These are phyloP conservation scores for Argyrosomus japonicus DNA, from an alignment of 2,113 vertebrate species.

Conservation along the genomic window DNA sequence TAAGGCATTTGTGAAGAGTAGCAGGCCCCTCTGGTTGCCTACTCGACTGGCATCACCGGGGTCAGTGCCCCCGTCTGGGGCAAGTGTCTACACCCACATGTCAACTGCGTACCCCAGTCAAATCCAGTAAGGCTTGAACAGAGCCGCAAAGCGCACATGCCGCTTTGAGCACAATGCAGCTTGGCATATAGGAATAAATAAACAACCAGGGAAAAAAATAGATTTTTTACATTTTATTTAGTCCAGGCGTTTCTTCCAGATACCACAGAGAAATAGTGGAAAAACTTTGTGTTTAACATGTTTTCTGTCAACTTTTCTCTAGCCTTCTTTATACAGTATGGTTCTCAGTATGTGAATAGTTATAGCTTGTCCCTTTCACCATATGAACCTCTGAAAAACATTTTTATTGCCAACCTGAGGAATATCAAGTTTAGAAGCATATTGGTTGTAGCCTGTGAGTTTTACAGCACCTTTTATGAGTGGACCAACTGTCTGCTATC, in stretches of 20 bases:
- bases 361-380: slow-evolving; percentile 11
- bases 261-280: slow-evolving; percentile 1
- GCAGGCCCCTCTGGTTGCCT: slow-evolving; percentile 44
- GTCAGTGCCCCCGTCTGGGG: slow-evolving; percentile 73
- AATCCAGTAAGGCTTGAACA: slow-evolving; percentile 73
- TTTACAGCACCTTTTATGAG: slow-evolving; percentile 46
- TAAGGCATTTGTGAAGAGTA: slow-evolving; percentile 54
- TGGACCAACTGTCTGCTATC: slow-evolving; percentile 25
- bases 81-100: slow-evolving; percentile 76
- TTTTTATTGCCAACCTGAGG: slow-evolving; percentile 34
- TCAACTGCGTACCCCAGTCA: slow-evolving; percentile 74
- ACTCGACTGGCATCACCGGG: slow-evolving; percentile 65
- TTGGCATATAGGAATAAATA: slow-evolving; percentile 69
- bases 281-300: slow-evolving; percentile 36
- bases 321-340: slow-evolving; percentile 13
- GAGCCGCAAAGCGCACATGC: slow-evolving; percentile 57
- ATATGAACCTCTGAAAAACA: slow-evolving; percentile 32
- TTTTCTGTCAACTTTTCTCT: slow-evolving; percentile 14
- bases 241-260: slow-evolving; percentile 38
- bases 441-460: slow-evolving; percentile 36
- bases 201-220: slow-evolving; percentile 32
- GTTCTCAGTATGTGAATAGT: slow-evolving; percentile 1
- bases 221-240: slow-evolving; percentile 37
- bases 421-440: slow-evolving; percentile 42
- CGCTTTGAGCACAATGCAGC: slow-evolving; percentile 64